Conservation (phyloP, 2,113 vertebrate genomes). For the Edolisoma coerulescens region DNA sequence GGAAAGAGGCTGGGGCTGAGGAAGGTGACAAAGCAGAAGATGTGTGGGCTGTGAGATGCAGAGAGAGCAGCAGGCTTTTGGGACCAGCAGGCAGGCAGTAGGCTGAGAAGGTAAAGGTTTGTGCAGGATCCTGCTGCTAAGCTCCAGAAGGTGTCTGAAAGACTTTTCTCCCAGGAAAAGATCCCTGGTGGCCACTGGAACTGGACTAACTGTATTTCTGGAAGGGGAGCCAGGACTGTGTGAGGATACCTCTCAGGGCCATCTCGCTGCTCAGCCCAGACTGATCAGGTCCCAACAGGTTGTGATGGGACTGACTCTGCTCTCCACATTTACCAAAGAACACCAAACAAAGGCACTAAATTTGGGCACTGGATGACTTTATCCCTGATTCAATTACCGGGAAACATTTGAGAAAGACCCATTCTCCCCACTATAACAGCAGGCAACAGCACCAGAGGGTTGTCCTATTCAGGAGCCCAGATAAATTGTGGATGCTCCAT, state of each 20-base stretch:
- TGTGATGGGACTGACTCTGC: neutral
- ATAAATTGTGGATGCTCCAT: neutral
- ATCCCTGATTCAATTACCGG: neutral
- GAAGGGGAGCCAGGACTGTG: neutral
- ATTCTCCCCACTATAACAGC: neutral
- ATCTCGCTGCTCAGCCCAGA: neutral
- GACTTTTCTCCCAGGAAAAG: neutral
- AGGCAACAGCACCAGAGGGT: neutral
- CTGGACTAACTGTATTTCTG: neutral
- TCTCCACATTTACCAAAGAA: neutral
- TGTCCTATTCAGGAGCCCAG: neutral
- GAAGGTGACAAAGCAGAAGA: neutral
- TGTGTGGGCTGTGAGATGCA: neutral
- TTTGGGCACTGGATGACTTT: neutral
- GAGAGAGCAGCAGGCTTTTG: neutral
- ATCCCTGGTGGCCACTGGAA: neutral
- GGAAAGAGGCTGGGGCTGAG: neutral
- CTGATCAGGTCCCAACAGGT: neutral
- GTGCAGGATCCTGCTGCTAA: neutral
- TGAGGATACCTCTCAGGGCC: neutral
- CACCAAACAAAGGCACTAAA: neutral
- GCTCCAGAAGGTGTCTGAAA: neutral
- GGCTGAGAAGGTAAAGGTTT: neutral
- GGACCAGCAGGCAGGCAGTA: neutral
- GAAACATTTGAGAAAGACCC: neutral